Conservation (phyloP, 2,797 vertebrate genomes). For the Gallinago stenura region DNA sequence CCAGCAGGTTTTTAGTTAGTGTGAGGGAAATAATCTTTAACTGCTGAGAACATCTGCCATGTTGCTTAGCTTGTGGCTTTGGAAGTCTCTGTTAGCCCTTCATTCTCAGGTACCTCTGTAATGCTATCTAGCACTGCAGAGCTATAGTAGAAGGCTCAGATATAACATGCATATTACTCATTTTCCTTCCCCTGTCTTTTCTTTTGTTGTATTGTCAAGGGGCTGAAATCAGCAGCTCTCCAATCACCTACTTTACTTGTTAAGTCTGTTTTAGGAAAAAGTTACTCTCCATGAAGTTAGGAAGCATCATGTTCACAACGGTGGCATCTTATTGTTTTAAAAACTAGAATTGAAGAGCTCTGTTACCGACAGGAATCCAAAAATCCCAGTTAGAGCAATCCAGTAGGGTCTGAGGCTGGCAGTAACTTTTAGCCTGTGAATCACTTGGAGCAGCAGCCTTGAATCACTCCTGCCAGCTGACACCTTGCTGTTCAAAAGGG, state of each 20-base stretch:
- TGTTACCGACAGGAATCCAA: not conserved
- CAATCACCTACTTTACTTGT: not conserved
- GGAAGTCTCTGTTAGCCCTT: not conserved
- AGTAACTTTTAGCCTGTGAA: constrained; percentile 21
- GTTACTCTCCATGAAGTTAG: not conserved
- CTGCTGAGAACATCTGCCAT: not conserved
- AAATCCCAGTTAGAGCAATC: not conserved
- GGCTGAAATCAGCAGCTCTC: not conserved
- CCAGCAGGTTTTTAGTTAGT: not conserved
- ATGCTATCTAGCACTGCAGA: not conserved
- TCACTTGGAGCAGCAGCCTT: not conserved
- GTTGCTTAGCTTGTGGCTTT: not conserved
- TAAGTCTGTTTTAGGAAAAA: not conserved
- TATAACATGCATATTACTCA: rapidly evolving
- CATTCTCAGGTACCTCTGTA: not conserved
- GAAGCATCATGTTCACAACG: not conserved
- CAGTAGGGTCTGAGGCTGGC: not conserved
- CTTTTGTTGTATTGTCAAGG: not conserved
- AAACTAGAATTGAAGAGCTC: not conserved
- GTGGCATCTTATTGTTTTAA: not conserved
- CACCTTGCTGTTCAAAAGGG: not conserved
- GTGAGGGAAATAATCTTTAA: not conserved
- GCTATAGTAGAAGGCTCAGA: not conserved
- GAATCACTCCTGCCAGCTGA: not conserved
- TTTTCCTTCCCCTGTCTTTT: not conserved